phyloP scores from a whole-genome alignment of 2,888 invertebrate genomes.

The Callyntrura guangdongensis region DNA sequence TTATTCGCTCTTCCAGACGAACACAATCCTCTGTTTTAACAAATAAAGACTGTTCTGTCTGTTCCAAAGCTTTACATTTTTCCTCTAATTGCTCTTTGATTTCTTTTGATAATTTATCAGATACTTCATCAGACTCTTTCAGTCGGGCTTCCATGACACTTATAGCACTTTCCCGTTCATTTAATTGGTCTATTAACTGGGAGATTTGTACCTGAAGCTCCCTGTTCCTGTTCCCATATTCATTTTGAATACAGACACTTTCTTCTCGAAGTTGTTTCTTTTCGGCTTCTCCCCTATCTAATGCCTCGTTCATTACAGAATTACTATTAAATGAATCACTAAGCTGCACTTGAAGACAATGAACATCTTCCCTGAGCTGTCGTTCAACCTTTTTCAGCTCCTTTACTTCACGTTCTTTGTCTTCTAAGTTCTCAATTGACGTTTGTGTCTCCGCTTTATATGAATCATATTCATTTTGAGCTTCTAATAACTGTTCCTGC shows the following conservation, averaged over 20 bases:
- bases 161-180: constrained; percentile 76
- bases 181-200: constrained; percentile 77
- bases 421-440: background rate
- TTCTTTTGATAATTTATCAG: constrained; percentile 86
- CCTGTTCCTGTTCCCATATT: constrained; percentile 67
- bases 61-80: constrained; percentile 88
- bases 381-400: background rate
- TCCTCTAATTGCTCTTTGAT: constrained; percentile 89
- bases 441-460: constrained; percentile 31
- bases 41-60: constrained; percentile 85
- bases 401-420: constrained; percentile 49
- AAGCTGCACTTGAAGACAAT: constrained; percentile 24
- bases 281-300: constrained; percentile 67
- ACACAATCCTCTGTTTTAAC: constrained; percentile 79
- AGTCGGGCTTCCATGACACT: constrained; percentile 75
- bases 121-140: constrained; percentile 74
- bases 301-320: constrained; percentile 55
- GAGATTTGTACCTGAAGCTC: constrained; percentile 79
- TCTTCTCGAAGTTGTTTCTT: constrained; percentile 74
- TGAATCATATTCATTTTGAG: constrained; percentile 57
- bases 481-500: constrained; percentile 43
- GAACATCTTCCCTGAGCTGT: constrained; percentile 41
- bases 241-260: constrained; percentile 68
- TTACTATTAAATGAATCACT: constrained; percentile 33
- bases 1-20: constrained; percentile 72